These are phyloP conservation scores for Allacma fusca DNA, from an alignment of 2,888 invertebrate genomes.

Conservation along the genomic window DNA sequence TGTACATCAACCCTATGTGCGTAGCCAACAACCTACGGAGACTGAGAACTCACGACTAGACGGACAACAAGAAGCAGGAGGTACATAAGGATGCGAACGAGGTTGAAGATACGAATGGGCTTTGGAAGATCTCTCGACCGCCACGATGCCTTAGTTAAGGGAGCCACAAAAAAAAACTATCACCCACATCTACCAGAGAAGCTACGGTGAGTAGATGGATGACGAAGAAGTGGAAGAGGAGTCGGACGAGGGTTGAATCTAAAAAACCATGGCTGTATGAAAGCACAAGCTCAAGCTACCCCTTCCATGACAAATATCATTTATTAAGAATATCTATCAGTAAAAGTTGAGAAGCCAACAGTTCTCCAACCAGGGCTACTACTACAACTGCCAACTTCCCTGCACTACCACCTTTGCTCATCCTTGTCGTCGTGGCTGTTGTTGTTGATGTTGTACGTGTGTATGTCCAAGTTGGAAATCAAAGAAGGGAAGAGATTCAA, in stretches of 20 bases:
- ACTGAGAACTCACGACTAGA: slow-evolving; percentile 9
- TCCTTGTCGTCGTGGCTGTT: not conserved
- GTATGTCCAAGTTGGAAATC: not conserved
- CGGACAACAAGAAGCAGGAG: not conserved
- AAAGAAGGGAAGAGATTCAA: slow-evolving; percentile 12
- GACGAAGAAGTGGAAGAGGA: slow-evolving; percentile 13
- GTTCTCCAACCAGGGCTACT: slow-evolving; percentile 3
- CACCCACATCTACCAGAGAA: slow-evolving; percentile 34
- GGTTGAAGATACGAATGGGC: slow-evolving; percentile 32
- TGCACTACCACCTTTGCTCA: slow-evolving; percentile 3
- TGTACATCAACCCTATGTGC: slow-evolving; percentile 5
- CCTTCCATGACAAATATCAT: slow-evolving; percentile 41
- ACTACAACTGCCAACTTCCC: not conserved
- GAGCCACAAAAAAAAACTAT: slow-evolving; percentile 38
- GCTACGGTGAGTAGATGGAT: not conserved
- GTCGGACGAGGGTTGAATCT: slow-evolving; percentile 22
- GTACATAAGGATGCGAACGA: not conserved
- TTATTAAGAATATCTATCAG: slow-evolving; percentile 39
- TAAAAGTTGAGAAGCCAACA: slow-evolving; percentile 32
- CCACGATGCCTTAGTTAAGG: slow-evolving; percentile 38
- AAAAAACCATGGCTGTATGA: slow-evolving; percentile 20
- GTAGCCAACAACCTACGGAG: slow-evolving; percentile 4
- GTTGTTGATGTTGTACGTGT: no score
- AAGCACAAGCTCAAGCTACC: slow-evolving; percentile 25
- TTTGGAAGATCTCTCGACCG: slow-evolving; percentile 37